Conservation (phyloP, 1,140 invertebrate species). For the Andricus grossulariae region DNA sequence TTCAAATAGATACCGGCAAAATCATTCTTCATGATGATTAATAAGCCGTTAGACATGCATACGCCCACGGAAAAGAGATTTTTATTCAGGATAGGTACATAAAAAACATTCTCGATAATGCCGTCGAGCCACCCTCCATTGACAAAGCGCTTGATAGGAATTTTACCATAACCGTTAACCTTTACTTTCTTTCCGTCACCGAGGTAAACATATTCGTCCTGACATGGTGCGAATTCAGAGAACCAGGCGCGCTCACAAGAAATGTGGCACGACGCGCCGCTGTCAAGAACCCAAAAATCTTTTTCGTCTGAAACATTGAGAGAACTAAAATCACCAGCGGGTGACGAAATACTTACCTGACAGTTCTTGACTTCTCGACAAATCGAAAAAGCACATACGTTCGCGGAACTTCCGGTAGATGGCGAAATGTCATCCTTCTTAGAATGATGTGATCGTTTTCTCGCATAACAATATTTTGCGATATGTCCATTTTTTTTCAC, state of each 20-base stretch:
- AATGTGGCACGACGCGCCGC: no score
- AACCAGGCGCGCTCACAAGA: slow-evolving; percentile 50
- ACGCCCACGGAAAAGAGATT: slow-evolving; percentile 58
- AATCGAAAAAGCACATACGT: not conserved
- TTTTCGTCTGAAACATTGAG: slow-evolving; percentile 40
- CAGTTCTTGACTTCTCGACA: not conserved
- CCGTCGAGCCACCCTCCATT: slow-evolving; percentile 38
- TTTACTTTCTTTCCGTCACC: slow-evolving; percentile 43
- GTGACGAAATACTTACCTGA: not conserved
- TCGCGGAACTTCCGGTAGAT: not conserved
- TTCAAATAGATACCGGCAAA: slow-evolving; percentile 34
- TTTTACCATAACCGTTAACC: slow-evolving; percentile 41
- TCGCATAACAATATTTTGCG: slow-evolving; percentile 32
- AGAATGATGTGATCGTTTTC: slow-evolving; percentile 2
- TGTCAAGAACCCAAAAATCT: no score
- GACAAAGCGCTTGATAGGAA: slow-evolving; percentile 39
- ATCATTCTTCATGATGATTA: slow-evolving; percentile 45
- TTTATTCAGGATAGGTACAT: slow-evolving; percentile 45
- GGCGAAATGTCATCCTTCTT: not conserved
- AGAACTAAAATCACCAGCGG: slow-evolving; percentile 42
- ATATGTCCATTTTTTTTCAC: slow-evolving; percentile 40
- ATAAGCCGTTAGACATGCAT: slow-evolving; percentile 40
- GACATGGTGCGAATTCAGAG: slow-evolving; percentile 36
- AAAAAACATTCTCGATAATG: slow-evolving; percentile 47
- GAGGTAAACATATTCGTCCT: slow-evolving; percentile 38